A percentile compares a stretch with the other conserved stretches of the same genome.
These are phyloP conservation scores for Labeo rohita DNA, from an alignment of 2,113 vertebrate genomes.

Conservation along the genomic window DNA sequence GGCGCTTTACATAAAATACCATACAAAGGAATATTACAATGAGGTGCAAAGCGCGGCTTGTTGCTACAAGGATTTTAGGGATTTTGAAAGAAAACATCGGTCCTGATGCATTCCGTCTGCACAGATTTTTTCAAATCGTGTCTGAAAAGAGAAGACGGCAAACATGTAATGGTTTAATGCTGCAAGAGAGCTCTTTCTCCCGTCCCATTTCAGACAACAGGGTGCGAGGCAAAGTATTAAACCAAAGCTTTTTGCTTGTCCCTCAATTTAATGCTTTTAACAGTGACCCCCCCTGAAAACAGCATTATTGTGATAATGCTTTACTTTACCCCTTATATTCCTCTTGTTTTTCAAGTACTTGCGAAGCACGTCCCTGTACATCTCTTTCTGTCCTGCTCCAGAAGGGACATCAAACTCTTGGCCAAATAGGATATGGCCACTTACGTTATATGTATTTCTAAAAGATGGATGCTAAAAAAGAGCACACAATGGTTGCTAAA, in stretches of 20 bases:
- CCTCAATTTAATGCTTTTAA: slow-evolving; percentile 40
- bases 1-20: slow-evolving; percentile 50
- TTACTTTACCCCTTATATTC: slow-evolving; percentile 23
- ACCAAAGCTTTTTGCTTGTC: slow-evolving; percentile 30
- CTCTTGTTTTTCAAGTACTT: slow-evolving; percentile 42
- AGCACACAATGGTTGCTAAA: slow-evolving; percentile 17
- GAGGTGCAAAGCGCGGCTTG: not conserved
- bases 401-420: slow-evolving; percentile 38
- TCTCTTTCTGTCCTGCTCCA: slow-evolving; percentile 32
- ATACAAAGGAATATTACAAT: slow-evolving; percentile 31
- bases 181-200: slow-evolving; percentile 25
- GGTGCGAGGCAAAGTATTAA: slow-evolving; percentile 6
- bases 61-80: not conserved
- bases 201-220: not conserved
- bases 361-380: slow-evolving; percentile 20
- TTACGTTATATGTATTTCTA: slow-evolving; percentile 42
- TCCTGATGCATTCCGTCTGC: not conserved
- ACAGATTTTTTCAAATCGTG: not conserved
- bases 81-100: slow-evolving; percentile 9
- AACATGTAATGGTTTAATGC: slow-evolving; percentile 36
- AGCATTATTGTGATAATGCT: slow-evolving; percentile 27
- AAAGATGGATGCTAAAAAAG: slow-evolving; percentile 29
- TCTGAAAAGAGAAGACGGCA: not conserved
- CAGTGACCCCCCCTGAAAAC: slow-evolving; percentile 11
- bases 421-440: slow-evolving; percentile 32